Evolutionary conservation across 2,888 invertebrate genomes (phyloP).

Genomic region (Perizoma affinitatum): DNA sequence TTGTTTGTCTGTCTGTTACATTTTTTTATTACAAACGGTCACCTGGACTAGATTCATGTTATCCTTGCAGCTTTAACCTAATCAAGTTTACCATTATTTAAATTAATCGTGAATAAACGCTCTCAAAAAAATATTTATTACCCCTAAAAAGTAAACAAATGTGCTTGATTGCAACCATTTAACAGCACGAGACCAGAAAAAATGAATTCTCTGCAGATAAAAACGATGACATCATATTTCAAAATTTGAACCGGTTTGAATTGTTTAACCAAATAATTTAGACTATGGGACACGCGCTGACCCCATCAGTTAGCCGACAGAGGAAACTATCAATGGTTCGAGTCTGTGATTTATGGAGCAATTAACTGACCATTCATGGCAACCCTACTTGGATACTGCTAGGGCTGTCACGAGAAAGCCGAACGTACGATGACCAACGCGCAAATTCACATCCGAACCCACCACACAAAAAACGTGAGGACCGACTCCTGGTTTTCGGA

Average conservation of each 20-base stretch:
- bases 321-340: constrained; percentile 58
- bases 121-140: constrained; percentile 14
- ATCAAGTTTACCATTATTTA: constrained; percentile 12
- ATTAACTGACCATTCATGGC: constrained; percentile 79
- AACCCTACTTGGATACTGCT: constrained; percentile 45
- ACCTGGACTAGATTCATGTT: constrained; percentile 10
- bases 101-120: constrained; percentile 6
- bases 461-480: too few species aligned
- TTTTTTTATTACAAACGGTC: background rate
- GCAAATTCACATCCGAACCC: too few species aligned
- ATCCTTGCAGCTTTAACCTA: constrained; percentile 17
- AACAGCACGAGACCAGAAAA: constrained; percentile 59
- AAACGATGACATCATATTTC: constrained; percentile 52
- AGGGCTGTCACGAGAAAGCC: constrained; percentile 22
- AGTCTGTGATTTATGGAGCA: constrained; percentile 74
- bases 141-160: constrained; percentile 32
- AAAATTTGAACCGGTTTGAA: constrained; percentile 54
- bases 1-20: constrained; percentile 3
- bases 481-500: too few species aligned
- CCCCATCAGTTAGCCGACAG: constrained; percentile 67
- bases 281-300: constrained; percentile 57
- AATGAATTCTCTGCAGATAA: constrained; percentile 58
- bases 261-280: constrained; percentile 54
- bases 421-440: background rate
- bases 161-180: constrained; percentile 50